These are phyloP conservation scores for Rallus limicola DNA, from an alignment of 2,113 vertebrate species.

Conservation along the genomic window DNA sequence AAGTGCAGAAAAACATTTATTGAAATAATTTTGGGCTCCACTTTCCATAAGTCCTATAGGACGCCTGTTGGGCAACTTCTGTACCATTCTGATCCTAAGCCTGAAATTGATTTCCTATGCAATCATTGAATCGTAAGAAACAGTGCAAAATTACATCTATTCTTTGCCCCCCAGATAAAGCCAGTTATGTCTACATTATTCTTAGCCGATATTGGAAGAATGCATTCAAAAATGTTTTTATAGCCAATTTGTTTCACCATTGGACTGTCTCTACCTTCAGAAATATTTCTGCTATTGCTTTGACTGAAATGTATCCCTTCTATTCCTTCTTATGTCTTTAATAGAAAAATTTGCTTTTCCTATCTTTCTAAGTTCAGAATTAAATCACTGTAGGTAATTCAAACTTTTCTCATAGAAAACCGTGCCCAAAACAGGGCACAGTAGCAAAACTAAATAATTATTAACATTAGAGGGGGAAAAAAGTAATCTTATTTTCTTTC, in stretches of 20 bases:
- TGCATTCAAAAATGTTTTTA: background rate
- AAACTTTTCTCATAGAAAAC: background rate
- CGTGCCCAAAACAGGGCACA: background rate
- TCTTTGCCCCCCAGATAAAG: background rate
- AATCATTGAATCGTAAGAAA: background rate
- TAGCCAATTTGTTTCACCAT: background rate
- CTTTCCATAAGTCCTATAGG: background rate
- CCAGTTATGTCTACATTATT: background rate
- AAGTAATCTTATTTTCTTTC: background rate
- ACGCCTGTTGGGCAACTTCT: background rate
- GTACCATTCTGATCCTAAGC: background rate
- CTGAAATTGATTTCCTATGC: background rate
- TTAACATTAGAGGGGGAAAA: background rate
- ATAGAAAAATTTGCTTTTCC: background rate
- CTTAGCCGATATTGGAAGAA: background rate
- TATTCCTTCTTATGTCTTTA: background rate
- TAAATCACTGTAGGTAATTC: background rate
- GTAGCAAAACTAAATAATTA: background rate
- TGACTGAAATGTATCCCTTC: background rate
- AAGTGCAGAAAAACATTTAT: conserved; percentile 5
- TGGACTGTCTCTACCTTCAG: background rate
- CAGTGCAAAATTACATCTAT: background rate
- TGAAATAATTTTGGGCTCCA: background rate
- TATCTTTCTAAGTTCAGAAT: background rate
- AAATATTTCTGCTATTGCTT: background rate